These are phyloP conservation scores for Noctuana brunneofusca DNA, from an alignment of 2,888 invertebrate genomes.

Conservation along the genomic window DNA sequence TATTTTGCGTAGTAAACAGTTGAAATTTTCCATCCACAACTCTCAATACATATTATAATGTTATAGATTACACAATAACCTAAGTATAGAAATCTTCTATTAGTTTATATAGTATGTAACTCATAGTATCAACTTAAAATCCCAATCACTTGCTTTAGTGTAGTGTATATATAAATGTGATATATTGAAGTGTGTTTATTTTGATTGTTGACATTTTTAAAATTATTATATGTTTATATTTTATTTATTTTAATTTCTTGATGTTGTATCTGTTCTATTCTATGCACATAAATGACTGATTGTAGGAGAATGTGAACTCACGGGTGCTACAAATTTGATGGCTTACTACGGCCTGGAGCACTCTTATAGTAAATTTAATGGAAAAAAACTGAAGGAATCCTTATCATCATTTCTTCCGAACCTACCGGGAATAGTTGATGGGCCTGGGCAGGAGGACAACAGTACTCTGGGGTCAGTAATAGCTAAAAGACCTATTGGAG, in stretches of 20 bases:
- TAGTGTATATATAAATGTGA: too few species aligned
- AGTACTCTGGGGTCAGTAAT: slow-evolving; percentile 96
- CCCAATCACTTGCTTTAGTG: neutral
- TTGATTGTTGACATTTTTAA: too few species aligned
- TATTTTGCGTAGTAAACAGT: neutral
- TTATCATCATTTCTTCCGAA: slow-evolving; percentile 97
- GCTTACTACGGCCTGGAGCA: slow-evolving; percentile 97
- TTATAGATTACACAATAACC: neutral
- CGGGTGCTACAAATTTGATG: slow-evolving; percentile 98
- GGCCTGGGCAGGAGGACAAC: slow-evolving; percentile 92
- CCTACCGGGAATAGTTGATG: slow-evolving; percentile 96
- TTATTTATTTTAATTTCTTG: too few species aligned
- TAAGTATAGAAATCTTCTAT: neutral
- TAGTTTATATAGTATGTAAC: neutral
- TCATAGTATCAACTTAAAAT: neutral
- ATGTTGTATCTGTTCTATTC: too few species aligned
- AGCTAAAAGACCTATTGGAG: slow-evolving; percentile 96
- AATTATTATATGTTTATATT: too few species aligned
- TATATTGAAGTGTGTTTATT: too few species aligned
- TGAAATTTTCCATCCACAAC: neutral
- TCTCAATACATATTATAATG: neutral
- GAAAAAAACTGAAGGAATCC: slow-evolving; percentile 97
- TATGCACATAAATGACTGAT: too few species aligned
- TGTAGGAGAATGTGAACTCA: slow-evolving; percentile 93
- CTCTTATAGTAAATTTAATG: slow-evolving; percentile 98